Evolutionary conservation across 2,797 vertebrate genomes (phyloP).

Genomic region (Melanotaenia pygmaea): DNA sequence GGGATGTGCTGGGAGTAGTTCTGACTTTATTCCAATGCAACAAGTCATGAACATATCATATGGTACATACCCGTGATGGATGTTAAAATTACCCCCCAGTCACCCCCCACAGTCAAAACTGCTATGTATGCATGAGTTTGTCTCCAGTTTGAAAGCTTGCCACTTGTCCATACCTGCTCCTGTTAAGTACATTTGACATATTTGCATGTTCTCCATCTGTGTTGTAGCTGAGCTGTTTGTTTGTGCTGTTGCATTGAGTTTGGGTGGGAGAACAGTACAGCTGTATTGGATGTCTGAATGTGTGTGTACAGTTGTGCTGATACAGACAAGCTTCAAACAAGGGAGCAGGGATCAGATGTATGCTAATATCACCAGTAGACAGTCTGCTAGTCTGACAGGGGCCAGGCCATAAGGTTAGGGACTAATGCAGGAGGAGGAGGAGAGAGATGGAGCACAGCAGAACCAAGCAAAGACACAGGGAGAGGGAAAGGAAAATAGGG

Average conservation of each 20-base stretch:
- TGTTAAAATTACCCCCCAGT: too few species aligned
- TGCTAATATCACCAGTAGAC: slow-evolving; percentile 67
- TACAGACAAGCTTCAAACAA: slow-evolving; percentile 60
- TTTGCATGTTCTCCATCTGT: slow-evolving; percentile 41
- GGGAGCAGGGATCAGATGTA: slow-evolving; percentile 69
- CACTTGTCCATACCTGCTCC: slow-evolving; percentile 7
- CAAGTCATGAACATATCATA: slow-evolving; percentile 10
- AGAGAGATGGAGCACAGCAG: not conserved
- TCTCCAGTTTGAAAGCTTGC: slow-evolving; percentile 19
- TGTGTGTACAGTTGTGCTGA: slow-evolving; percentile 64
- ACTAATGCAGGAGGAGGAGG: slow-evolving; percentile 20
- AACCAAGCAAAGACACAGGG: slow-evolving; percentile 14
- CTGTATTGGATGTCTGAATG: slow-evolving; percentile 66
- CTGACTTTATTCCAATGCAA: slow-evolving; percentile 22
- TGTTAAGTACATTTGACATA: slow-evolving; percentile 34
- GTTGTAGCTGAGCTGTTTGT: slow-evolving; percentile 54
- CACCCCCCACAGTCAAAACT: slow-evolving; percentile 6
- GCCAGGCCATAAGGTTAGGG: slow-evolving; percentile 48
- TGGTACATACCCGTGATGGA: not conserved
- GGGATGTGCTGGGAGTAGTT: slow-evolving; percentile 36
- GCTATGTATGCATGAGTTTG: slow-evolving; percentile 29
- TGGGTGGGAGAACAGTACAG: slow-evolving; percentile 43
- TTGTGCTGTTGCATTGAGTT: slow-evolving; percentile 59
- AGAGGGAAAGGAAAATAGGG: slow-evolving; percentile 11
- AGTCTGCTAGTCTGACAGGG: slow-evolving; percentile 60